These are phyloP conservation scores for Drosophila neutralis DNA, from an alignment of 2,888 invertebrate species.

Conservation along the genomic window DNA sequence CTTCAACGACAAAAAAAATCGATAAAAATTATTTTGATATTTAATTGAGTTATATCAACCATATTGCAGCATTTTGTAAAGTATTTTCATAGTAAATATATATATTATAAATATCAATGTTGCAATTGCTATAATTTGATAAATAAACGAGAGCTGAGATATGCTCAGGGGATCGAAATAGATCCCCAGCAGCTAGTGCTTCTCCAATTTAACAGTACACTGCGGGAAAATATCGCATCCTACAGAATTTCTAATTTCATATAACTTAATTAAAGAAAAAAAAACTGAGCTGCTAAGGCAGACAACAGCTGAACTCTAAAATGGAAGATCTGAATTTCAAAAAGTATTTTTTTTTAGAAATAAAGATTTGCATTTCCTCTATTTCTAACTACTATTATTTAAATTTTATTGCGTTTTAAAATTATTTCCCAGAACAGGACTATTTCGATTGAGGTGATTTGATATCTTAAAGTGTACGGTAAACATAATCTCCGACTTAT, in stretches of 20 bases:
- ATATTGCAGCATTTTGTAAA: not conserved
- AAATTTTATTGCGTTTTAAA: not conserved
- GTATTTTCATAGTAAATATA: not conserved
- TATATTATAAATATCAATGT: not conserved
- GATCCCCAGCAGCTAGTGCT: not conserved
- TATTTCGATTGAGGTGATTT: not conserved
- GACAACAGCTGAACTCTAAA: not conserved
- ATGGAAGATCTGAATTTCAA: not conserved
- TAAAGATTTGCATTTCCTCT: not conserved
- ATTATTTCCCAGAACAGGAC: not conserved
- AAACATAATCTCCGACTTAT: constrained; percentile 4
- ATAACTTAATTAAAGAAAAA: not conserved
- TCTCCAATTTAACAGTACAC: not conserved
- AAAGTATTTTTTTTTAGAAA: not conserved
- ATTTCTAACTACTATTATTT: not conserved
- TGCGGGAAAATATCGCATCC: not conserved
- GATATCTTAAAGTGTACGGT: not conserved
- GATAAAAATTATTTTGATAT: not conserved
- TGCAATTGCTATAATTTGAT: not conserved
- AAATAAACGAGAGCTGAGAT: not conserved
- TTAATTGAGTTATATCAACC: not conserved
- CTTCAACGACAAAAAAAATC: not conserved
- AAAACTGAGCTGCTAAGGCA: not conserved
- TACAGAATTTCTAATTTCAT: too few relatives aligned
- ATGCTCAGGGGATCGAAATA: not conserved